Conservation (phyloP, 2,888 invertebrate genomes). For the Caenorhabditis sulstoni region DNA sequence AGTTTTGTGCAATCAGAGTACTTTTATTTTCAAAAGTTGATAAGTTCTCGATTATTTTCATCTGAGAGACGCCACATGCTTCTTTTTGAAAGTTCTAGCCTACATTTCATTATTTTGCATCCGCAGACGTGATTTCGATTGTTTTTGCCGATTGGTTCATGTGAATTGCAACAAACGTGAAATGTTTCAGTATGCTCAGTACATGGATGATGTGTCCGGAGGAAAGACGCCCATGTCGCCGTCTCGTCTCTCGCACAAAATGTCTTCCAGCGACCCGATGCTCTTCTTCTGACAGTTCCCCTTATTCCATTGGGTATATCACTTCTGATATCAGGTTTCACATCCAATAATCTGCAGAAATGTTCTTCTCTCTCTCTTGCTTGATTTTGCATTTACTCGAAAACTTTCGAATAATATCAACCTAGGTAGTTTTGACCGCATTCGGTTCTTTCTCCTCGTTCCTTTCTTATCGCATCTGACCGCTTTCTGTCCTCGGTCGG, state of each 20-base stretch:
- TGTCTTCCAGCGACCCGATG: constrained; percentile 74
- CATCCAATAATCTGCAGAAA: constrained; percentile 6
- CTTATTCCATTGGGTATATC: constrained; percentile 39
- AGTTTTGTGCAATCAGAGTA: constrained; percentile 28
- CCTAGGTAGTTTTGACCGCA: background rate
- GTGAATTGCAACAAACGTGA: background rate
- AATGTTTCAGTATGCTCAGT: constrained; percentile 74
- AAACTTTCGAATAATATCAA: background rate
- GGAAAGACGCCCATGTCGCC: constrained; percentile 70
- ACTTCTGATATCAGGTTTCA: constrained; percentile 58
- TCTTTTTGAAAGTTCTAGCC: constrained; percentile 35
- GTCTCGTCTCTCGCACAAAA: constrained; percentile 70
- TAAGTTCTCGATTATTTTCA: background rate
- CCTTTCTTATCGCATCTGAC: background rate
- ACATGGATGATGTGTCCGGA: constrained; percentile 73
- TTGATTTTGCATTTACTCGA: background rate
- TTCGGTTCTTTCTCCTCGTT: constrained; percentile 2
- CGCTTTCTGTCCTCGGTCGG: no score
- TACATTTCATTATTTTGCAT: constrained; percentile 40
- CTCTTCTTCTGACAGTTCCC: constrained; percentile 67
- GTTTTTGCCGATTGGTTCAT: constrained; percentile 38
- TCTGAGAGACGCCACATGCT: constrained; percentile 4
- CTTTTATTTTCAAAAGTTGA: background rate
- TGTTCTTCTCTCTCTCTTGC: background rate
- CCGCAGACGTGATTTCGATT: constrained; percentile 46